Base-by-base conservation (phyloP, 2,797 vertebrate genomes). In the Poliocrania exsul region DNA sequence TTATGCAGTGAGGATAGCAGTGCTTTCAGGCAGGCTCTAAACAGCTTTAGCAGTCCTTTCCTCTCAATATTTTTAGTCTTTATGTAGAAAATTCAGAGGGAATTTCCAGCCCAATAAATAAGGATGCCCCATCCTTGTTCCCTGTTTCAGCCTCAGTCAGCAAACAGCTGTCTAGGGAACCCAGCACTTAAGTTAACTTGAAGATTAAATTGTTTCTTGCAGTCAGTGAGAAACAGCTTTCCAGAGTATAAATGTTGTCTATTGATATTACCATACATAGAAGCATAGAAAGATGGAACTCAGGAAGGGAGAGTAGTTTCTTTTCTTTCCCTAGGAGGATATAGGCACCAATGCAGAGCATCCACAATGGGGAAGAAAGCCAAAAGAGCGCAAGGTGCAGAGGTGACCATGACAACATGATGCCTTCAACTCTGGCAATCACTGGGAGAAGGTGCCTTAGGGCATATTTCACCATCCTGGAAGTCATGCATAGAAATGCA, bases 61-160 rank as follows among this genome's bases (percentile, higher is more conserved):
- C 13, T 73, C 56, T 65, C 56, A 67, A 19, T 7, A 4, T n/a
- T n/a, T 88, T 88, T 33, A 12, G 15, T 65, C 24, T 73, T 78
- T 6, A 74, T 16, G 10, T 2, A 29, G 35, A 38, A 81, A 83
- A 90, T 49, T 21, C 20, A 49, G 46, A 29, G 23, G 28, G 40
- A 67, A 60, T 86, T 81, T 62, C 40, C 31, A 69, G 15, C 9
- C 37, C 9, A 37, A 60, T 47, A 65, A 70, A 31, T 66, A 12
- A 49, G 44, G 44, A 51, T 0, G 0, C 4, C 13, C 15, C 49
- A 38, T 82, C 23, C n/a, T 75, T 0, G 0, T 42, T 79, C 35
- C 40, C 21, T 17, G 3, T 74, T 86, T 81, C n/a, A 66, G 29
- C 24, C 51, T 80, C 62, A 67, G 60, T n/a, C 51, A 82, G 60